Conservation (phyloP, 2,797 vertebrate genomes). For the Onychomys leucogaster region DNA sequence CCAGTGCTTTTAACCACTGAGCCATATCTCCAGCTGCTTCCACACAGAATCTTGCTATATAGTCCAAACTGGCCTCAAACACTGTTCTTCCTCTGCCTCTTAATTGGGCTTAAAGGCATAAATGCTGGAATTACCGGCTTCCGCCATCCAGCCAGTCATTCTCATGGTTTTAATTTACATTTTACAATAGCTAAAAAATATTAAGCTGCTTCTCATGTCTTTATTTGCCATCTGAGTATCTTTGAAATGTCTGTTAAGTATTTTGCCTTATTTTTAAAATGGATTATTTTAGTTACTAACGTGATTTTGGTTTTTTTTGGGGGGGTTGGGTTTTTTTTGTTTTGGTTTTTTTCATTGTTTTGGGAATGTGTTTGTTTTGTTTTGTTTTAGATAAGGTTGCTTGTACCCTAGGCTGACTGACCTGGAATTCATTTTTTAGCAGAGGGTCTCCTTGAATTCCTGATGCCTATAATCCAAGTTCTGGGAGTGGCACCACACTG, state of each 20-base stretch:
- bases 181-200: background rate
- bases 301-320: background rate
- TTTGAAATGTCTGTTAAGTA: slow-evolving; percentile 46
- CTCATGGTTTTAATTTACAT: slow-evolving; percentile 7
- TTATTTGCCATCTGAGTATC: background rate
- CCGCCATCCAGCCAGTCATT: background rate
- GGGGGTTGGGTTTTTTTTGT: too few relatives aligned
- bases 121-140: background rate
- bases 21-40: background rate
- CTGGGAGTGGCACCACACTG: background rate
- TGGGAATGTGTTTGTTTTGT: background rate
- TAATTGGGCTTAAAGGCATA: background rate
- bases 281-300: background rate
- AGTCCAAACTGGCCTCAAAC: background rate
- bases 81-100: background rate
- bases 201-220: background rate
- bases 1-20: background rate
- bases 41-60: background rate
- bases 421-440: background rate
- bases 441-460: background rate
- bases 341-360: background rate
- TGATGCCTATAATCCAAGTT: background rate
- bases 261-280: slow-evolving; percentile 7
- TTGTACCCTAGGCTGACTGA: background rate
- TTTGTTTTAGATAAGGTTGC: background rate